Evolutionary conservation across 2,888 invertebrate species (phyloP).

Genomic region (Leptopterna dolabrata): DNA sequence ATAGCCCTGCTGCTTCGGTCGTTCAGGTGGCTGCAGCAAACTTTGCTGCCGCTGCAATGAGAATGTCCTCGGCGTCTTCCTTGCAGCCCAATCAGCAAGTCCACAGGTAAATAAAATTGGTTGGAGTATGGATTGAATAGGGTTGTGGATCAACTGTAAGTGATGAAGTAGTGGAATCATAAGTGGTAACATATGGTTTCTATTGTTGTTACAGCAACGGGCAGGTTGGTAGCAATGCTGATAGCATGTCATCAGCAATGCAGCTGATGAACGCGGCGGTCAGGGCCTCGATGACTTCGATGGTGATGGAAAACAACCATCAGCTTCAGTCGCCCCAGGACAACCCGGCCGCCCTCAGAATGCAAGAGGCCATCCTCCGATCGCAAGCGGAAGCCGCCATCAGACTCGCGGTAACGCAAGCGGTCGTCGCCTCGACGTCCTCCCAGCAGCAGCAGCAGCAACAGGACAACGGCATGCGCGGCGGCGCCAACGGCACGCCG

Average conservation of each 20-base stretch:
- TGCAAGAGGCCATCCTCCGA: constrained; percentile 80
- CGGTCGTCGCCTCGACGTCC: constrained; percentile 69
- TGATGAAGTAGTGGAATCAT: too few relatives aligned
- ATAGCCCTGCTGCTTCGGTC: constrained; percentile 72
- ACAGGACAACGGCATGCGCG: constrained; percentile 64
- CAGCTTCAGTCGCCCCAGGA: constrained; percentile 65
- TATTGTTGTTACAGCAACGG: constrained; percentile 61
- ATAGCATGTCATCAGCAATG: constrained; percentile 66
- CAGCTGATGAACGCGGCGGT: constrained; percentile 69
- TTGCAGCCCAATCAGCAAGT: constrained; percentile 63
- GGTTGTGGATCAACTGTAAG: too few relatives aligned
- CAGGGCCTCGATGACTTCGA: constrained; percentile 71
- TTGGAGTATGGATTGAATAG: too few relatives aligned
- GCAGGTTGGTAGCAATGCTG: constrained; percentile 62
- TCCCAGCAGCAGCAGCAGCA: constrained; percentile 47
- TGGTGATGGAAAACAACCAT: constrained; percentile 63
- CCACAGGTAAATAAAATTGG: constrained; percentile 59
- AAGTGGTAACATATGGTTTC: too few relatives aligned
- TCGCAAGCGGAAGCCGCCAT: constrained; percentile 89
- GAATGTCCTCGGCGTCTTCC: constrained; percentile 66
- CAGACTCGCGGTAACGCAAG: constrained; percentile 81
- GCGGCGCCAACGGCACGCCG: constrained; percentile 67
- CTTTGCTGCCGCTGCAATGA: constrained; percentile 81
- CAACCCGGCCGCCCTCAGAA: constrained; percentile 67
- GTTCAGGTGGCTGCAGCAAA: constrained; percentile 81